A percentile compares a stretch with the other conserved stretches of the same genome.
Evolutionary conservation across 2,888 invertebrate species (phyloP).

Genomic region (Cantharis nigra): DNA sequence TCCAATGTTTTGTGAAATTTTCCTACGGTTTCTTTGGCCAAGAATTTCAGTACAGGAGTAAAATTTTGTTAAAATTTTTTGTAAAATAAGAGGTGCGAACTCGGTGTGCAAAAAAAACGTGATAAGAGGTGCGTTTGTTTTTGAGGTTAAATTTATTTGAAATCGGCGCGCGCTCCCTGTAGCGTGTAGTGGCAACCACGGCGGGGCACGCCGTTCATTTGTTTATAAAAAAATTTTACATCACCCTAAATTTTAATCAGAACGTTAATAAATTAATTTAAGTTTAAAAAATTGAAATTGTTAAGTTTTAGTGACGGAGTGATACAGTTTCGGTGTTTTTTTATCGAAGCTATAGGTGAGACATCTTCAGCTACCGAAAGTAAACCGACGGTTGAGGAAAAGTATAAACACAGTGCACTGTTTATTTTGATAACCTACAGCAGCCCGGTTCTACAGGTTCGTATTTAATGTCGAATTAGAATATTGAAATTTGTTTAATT

Average conservation of each 20-base stretch:
- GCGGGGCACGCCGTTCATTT: not conserved
- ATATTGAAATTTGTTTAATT: not conserved
- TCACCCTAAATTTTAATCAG: not conserved
- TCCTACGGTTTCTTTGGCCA: not conserved
- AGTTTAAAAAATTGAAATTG: not conserved
- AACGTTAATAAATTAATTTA: not conserved
- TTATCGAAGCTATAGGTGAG: not conserved
- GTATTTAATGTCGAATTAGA: not conserved
- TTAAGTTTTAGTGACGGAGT: not conserved
- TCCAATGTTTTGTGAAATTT: not conserved
- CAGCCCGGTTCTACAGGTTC: not conserved
- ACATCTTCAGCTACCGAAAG: not conserved
- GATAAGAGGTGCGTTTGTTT: not conserved
- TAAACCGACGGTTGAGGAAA: not conserved
- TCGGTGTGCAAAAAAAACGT: not conserved
- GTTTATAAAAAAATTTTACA: not conserved
- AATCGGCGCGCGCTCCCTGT: not conserved
- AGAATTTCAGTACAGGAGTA: not conserved
- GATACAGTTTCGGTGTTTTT: not conserved
- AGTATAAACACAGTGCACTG: not conserved
- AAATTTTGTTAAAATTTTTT: not conserved
- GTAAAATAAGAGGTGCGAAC: not conserved
- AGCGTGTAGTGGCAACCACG: not conserved
- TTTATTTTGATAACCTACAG: not conserved
- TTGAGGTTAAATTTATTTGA: not conserved